Evolutionary conservation across 2,888 invertebrate species (phyloP), one percentile per base, ranked within the genome.

Genomic region (Drosophila suboccidentalis): DNA sequence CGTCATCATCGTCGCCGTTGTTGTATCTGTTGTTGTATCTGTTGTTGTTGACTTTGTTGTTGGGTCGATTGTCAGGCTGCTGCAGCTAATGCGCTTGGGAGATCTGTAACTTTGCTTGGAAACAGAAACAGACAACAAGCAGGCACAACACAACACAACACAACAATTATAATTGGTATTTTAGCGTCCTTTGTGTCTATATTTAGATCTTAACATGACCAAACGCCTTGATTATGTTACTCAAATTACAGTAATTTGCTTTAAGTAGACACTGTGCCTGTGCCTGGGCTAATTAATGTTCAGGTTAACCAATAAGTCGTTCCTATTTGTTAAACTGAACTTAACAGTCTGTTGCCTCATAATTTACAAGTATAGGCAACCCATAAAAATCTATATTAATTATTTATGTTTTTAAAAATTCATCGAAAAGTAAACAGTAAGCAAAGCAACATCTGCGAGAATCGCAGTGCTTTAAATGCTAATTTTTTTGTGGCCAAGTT

Each of bases 241-340:
- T 74, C 32, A 85, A 87, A 87, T 87, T 80, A 78, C 80, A 57
- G 86, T 86, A 85, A 86, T 87, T 87, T 86, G 58, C 69, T 69
- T 73, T 75, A 87, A 83, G 87, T 76, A 80, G 82, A 59, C 81
- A 72, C 34, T 65, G 60, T 50, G 34, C 8, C 8, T 63, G 19
- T 8, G 44, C 62, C 36, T 59, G 49, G 17, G 47, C 54, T 34
- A 71, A 71, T 59, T 36, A 59, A 50, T 59, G 39, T 36, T 34
- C 11, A 39, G 26, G 47, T 58, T 29, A 57, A 49, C 39, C 63
- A 63, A 57, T 36, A 47, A 34, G 44, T 36, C n/a, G 15, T 50
- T 26, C 19, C 47, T 43, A 43, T 50, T 55, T 46, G 38, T 39
- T 26, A 71, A 50, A 38, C 15, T 38, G 9, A 36, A 9, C 41